A percentile compares a stretch with the other conserved stretches of the same genome.
phyloP scores from a whole-genome alignment of 2,888 invertebrate species.

The Calliscelio sp. region DNA sequence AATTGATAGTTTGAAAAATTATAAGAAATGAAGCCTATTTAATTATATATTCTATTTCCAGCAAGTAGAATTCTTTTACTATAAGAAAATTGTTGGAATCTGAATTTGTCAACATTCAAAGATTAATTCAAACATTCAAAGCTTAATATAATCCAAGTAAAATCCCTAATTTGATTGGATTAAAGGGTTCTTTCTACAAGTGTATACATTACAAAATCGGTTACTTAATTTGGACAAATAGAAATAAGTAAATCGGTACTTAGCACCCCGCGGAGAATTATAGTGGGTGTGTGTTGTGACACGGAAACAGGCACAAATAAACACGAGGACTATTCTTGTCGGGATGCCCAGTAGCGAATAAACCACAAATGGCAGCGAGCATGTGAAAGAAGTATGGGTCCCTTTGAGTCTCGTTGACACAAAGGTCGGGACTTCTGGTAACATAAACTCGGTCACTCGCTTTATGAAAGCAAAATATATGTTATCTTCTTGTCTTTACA shows the following conservation, averaged over 20 bases:
- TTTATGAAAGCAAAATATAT: conserved; percentile 67
- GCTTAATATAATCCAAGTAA: too few species aligned
- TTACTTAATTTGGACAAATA: conserved; percentile 67
- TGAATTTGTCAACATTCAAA: too few species aligned
- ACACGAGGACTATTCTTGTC: conserved; percentile 79
- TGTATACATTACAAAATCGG: too few species aligned
- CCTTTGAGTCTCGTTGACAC: conserved; percentile 73
- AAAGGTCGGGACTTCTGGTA: conserved; percentile 73
- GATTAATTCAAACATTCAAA: too few species aligned
- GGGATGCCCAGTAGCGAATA: conserved; percentile 75
- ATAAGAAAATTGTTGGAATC: too few species aligned
- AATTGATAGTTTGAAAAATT: too few species aligned
- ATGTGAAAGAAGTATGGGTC: conserved; percentile 73
- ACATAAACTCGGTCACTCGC: conserved; percentile 79
- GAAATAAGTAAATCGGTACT: conserved; percentile 79
- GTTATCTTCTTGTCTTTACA: conserved; percentile 68
- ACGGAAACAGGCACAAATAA: conserved; percentile 82
- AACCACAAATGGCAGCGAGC: conserved; percentile 76
- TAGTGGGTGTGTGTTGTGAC: conserved; percentile 84
- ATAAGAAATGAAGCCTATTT: too few species aligned
- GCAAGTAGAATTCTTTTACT: too few species aligned
- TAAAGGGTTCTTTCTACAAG: too few species aligned
- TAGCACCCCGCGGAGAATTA: conserved; percentile 81
- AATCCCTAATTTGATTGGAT: too few species aligned
- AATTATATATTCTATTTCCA: too few species aligned